These are phyloP conservation scores for Nixonia krombeini DNA, from an alignment of 1,140 invertebrate species.

Conservation along the genomic window DNA sequence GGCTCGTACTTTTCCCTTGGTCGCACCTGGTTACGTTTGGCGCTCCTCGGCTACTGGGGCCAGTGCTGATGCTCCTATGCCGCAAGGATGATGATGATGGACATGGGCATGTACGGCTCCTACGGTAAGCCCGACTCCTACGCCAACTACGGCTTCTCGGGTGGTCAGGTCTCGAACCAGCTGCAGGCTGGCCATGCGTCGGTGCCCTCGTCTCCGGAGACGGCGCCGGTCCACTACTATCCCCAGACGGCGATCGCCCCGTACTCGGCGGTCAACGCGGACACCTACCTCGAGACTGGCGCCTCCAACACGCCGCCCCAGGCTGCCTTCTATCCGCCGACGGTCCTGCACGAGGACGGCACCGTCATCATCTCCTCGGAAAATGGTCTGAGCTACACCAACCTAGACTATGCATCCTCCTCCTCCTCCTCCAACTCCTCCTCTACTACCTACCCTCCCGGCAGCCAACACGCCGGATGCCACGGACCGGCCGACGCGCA, in stretches of 20 bases:
- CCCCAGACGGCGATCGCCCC: slow-evolving; percentile 60
- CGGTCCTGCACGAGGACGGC: slow-evolving; percentile 68
- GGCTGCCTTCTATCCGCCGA: slow-evolving; percentile 59
- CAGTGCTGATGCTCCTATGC: slow-evolving; percentile 48
- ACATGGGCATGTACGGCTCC: slow-evolving; percentile 80
- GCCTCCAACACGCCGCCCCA: slow-evolving; percentile 59
- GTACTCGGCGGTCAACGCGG: slow-evolving; percentile 58
- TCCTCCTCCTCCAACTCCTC: slow-evolving; percentile 57
- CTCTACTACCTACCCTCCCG: no score
- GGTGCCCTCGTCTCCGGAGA: slow-evolving; percentile 61
- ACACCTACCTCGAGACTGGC: slow-evolving; percentile 56
- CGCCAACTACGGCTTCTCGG: slow-evolving; percentile 65
- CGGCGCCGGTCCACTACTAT: slow-evolving; percentile 65
- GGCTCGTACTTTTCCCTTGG: no score
- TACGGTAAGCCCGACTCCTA: slow-evolving; percentile 73
- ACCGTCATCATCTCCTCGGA: slow-evolving; percentile 84
- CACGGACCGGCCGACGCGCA: slow-evolving; percentile 48
- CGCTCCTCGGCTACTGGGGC: neutral
- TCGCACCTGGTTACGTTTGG: no score
- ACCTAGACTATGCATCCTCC: slow-evolving; percentile 81
- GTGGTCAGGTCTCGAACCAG: slow-evolving; percentile 38
- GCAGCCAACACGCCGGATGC: slow-evolving; percentile 46
- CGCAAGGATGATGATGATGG: slow-evolving; percentile 78
- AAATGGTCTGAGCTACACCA: slow-evolving; percentile 90
- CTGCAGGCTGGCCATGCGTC: slow-evolving; percentile 55